Evolutionary conservation across 2,113 vertebrate genomes (phyloP).

Genomic region (Zosterops lateralis): DNA sequence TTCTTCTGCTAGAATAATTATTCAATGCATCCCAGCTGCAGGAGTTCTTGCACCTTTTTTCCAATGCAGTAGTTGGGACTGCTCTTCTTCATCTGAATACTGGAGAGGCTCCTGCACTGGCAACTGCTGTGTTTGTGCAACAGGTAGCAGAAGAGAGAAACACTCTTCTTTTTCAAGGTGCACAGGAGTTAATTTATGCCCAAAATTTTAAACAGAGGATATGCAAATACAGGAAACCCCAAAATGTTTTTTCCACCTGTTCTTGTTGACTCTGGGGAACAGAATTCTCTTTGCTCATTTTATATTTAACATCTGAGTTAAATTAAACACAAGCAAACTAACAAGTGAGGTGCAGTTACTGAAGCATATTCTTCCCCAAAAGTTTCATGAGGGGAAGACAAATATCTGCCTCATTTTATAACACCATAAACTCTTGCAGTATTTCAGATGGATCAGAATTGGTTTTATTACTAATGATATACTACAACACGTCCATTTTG

Average conservation of each 20-base stretch:
- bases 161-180: neutral
- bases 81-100: neutral
- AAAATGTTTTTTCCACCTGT: neutral
- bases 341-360: neutral
- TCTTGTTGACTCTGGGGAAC: neutral
- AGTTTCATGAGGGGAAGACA: neutral
- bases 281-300: neutral
- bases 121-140: neutral
- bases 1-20: slow-evolving; percentile 18
- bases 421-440: neutral
- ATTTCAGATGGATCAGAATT: neutral
- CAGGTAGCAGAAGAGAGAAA: neutral
- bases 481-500: neutral
- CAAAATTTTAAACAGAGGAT: neutral
- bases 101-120: neutral
- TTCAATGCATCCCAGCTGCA: neutral
- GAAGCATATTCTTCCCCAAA: neutral
- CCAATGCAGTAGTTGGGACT: neutral
- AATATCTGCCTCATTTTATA: neutral
- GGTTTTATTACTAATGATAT: neutral
- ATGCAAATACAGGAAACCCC: neutral
- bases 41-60: neutral
- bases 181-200: neutral
- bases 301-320: neutral
- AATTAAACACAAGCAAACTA: neutral